Base-by-base conservation (phyloP, 1,140 invertebrate species). In the Zaprionus africanus region DNA sequence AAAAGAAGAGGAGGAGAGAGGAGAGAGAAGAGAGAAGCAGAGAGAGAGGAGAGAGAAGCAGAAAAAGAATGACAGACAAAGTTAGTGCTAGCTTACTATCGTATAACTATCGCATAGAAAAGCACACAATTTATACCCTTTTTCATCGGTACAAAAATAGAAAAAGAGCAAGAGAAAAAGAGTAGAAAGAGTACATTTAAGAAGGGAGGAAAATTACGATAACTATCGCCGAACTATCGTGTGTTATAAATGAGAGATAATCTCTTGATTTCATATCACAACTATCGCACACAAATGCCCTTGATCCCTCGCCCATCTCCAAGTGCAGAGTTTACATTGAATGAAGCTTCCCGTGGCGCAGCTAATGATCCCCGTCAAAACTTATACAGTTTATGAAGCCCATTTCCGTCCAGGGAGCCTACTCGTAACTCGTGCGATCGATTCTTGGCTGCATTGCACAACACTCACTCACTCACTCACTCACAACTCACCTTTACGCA, bases 381-480 rank as follows among this genome's bases (percentile, higher is more conserved):
- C 38, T 60, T 36, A 59, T 12, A 9, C 13, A 58, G 34, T 78
- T 80, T 80, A 77, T 76, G 63, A 69, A 53, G 71, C 67, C 46
- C 78, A 73, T 81, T 88, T 88, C 84, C 85, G 74, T 72, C 76
- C 75, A 64, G 76, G 54, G 17, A 51, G 7, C 56, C 67, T 58
- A n/a, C n/a, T n/a, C n/a, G n/a, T n/a, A 17, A 6, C 5, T 5
- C 15, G n/a, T 17, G 51, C 60, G 63, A 64, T 64, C 59, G 74
- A 76, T 69, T 69, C 22, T 31, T 34, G 22, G 19, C 46, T 24
- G 74, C 68, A 54, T 82, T 83, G 76, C 72, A 60, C 36, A 79
- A 83, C 75, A 62, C 41, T 34, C 9, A 81, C 57, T 72, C 9
- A 81, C 57, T 72, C 75, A 62, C 41, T 31, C 9, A 81, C 57